These are phyloP conservation scores for Troglohyphantes excavatus DNA, from an alignment of 2,888 invertebrate genomes.

Conservation along the genomic window DNA sequence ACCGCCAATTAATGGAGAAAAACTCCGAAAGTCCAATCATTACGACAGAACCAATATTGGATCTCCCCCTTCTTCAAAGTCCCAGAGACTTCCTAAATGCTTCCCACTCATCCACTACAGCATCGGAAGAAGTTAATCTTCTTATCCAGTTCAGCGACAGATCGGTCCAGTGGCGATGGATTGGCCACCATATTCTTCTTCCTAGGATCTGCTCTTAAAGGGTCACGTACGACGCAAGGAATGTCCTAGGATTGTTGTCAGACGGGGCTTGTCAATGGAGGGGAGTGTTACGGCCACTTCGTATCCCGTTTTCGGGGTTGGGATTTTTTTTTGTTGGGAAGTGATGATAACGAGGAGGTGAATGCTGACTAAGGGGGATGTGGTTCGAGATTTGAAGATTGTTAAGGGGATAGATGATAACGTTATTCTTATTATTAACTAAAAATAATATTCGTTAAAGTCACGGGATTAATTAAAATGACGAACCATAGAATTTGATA, in stretches of 20 bases:
- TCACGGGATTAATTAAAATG: no score
- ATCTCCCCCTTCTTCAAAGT: not conserved
- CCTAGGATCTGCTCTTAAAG: not conserved
- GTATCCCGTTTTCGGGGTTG: not conserved
- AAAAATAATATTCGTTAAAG: no score
- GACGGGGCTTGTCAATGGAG: not conserved
- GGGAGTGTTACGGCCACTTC: not conserved
- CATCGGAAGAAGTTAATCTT: slow-evolving; percentile 59
- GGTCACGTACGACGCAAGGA: no score
- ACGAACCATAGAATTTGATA: no score
- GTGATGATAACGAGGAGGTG: slow-evolving; percentile 12
- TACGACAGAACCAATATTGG: slow-evolving; percentile 58
- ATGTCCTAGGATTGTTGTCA: slow-evolving; percentile 22
- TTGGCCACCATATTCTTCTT: slow-evolving; percentile 2
- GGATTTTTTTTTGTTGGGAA: slow-evolving; percentile 13
- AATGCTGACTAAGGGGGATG: not conserved
- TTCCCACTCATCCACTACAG: slow-evolving; percentile 28
- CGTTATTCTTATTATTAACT: no score
- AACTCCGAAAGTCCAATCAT: slow-evolving; percentile 32
- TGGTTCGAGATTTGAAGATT: no score
- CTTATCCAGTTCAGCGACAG: slow-evolving; percentile 66
- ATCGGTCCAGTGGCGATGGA: not conserved
- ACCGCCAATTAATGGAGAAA: slow-evolving; percentile 9
- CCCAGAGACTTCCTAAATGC: slow-evolving; percentile 33
- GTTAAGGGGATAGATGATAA: no score